A percentile compares a stretch with the other conserved stretches of the same genome.
phyloP scores from a whole-genome alignment of 1,140 invertebrate species.

The Diachasma alloeum region DNA sequence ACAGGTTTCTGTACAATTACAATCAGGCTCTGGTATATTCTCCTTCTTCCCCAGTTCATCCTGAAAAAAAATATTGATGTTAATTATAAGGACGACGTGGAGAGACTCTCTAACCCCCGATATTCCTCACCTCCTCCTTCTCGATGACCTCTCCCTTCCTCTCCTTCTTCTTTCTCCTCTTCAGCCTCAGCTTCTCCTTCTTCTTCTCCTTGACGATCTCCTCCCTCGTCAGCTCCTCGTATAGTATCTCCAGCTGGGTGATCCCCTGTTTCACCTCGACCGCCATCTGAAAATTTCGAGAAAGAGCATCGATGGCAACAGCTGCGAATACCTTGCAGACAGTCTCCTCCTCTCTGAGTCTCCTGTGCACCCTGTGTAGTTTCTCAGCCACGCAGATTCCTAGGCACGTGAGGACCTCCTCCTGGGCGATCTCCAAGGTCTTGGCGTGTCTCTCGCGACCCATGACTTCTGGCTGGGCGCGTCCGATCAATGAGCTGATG shows the following conservation, averaged over 20 bases:
- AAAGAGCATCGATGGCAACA: constrained; percentile 85
- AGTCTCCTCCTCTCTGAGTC: constrained; percentile 87
- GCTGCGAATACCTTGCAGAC: constrained; percentile 91
- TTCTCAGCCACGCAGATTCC: constrained; percentile 91
- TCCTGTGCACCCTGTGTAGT: constrained; percentile 83
- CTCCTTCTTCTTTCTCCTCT: constrained; percentile 84
- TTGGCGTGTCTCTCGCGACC: constrained; percentile 93
- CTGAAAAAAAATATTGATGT: not conserved
- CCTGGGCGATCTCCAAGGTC: constrained; percentile 93
- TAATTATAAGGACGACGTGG: not conserved
- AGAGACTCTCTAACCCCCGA: not conserved
- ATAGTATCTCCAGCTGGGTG: constrained; percentile 84
- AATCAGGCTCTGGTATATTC: not conserved
- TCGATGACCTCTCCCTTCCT: constrained; percentile 60
- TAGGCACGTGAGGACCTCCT: constrained; percentile 92
- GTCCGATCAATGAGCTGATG: constrained; percentile 83
- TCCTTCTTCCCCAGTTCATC: not conserved
- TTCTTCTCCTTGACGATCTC: constrained; percentile 84
- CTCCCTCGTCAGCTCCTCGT: constrained; percentile 82
- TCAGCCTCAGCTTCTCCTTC: constrained; percentile 87
- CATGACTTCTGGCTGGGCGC: constrained; percentile 88
- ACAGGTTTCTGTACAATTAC: not conserved
- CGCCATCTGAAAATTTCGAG: constrained; percentile 86
- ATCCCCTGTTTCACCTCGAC: constrained; percentile 89
- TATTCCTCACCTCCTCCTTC: constrained; percentile 62